Evolutionary conservation across 1,140 invertebrate species (phyloP), one percentile per base, ranked within the genome.

Genomic region (Bombus turneri): DNA sequence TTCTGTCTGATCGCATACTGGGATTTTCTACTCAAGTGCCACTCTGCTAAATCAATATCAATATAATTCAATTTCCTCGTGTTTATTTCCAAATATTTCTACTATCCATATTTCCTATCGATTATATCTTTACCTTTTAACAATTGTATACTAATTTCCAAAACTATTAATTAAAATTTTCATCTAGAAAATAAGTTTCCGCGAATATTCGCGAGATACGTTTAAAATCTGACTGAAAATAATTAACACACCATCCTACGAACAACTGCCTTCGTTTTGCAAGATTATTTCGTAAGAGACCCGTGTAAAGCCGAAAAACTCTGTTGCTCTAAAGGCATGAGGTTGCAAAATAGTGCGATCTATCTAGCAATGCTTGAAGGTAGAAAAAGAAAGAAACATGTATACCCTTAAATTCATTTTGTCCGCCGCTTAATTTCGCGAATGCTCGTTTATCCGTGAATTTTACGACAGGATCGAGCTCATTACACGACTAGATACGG

Each of bases 391-490:
- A 25, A 47, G 73, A 15, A 31, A 43, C 28, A 1, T 4, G n/a
- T 2, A 18, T 31, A 25, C 2, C 5, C n/a, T 64, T 13, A 25
- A 62, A 74, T 75, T 75, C 71, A 64, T n/a, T 66, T 64, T 25
- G 5, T 12, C 15, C 2, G 8, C 5, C 41, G 41, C 31, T 5
- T 28, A 22, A 12, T 31, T 59, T 72, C 25, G 57, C 59, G 31
- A 64, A 34, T 39, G 31, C 72, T 25, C 74, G 59, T 76, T 83
- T 73, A 76, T 83, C 72, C 28, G 9, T 8, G 18, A 12, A n/a
- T 66, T 83, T 83, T 68, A 76, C 41, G 59, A 25, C 81, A 10
- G 18, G 59, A 10, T 83, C 59, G 59, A 76, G 66, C 41, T 83
- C 75, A 57, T 76, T 68, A 76, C 31, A 2, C 34, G 15, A 34